Evolutionary conservation across 2,113 vertebrate genomes (phyloP), one percentile per base, ranked within the genome.

Genomic region (Platycercus adscitus): DNA sequence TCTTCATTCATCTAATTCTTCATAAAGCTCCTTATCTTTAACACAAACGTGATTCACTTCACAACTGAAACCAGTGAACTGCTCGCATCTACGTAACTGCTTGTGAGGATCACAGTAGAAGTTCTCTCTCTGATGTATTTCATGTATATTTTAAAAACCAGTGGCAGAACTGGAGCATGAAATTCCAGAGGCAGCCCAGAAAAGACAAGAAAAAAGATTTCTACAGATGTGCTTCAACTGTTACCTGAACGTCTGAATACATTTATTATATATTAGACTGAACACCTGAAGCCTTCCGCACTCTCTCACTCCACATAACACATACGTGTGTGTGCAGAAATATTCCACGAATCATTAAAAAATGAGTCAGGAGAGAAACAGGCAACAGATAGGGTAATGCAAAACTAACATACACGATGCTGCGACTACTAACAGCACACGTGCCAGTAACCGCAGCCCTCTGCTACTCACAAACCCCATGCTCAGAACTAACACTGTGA

Each of bases 31-130:
- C 15, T 68, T 13, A 64, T 39, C 61, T 44, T 65, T n/a, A 58
- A 75, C 25, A 52, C 24, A n/a, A 68, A 76, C 9, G 14, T 0
- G 0, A 73, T 49, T 64, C 29, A 58, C 61, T 44, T 47, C 26
- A 55, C 44, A 23, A 21, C 26, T 37, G 29, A 35, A 47, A 78
- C 31, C 35, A 29, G 33, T 24, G 55, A 93, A 43, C 19, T 18
- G 29, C 17, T 50, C 10, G 5, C 10, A 15, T 11, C 65, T 31
- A 11, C 0, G 0, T 44, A 55, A 68, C 0, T 20, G 28, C 13
- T 53, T 41, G n/a, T 35, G 55, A 71, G 39, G 56, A 64, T 50
- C 58, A 35, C 1, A 89, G 24, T 13, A 33, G 19, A 58, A 71
- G 5, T 53, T 70, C 46, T 46, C 37, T 44, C 7, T 64, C 15